These are phyloP conservation scores for Stigmatopora nigra DNA, from an alignment of 2,113 vertebrate species.

Conservation along the genomic window DNA sequence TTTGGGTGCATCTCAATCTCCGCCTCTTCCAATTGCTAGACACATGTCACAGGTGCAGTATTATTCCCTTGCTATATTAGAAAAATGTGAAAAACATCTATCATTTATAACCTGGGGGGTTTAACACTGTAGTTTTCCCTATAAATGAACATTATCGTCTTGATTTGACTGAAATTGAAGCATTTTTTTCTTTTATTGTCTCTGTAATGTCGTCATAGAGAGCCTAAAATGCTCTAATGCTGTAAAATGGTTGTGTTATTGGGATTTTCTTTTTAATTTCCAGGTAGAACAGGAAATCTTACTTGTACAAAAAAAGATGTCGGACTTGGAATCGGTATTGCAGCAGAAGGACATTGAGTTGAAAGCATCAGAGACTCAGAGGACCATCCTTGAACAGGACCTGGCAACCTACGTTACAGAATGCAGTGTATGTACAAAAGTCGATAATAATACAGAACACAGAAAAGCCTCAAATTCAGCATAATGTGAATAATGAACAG, in stretches of 20 bases:
- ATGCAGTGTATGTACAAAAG: conserved; percentile 84
- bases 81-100: not conserved
- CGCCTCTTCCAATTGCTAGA: conserved; percentile 73
- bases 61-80: conserved; percentile 24
- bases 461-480: no score
- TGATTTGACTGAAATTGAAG: not conserved
- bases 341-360: conserved; percentile 98
- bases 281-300: conserved; percentile 99
- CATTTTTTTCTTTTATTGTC: not conserved
- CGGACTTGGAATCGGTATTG: conserved; percentile 96
- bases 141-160: not conserved
- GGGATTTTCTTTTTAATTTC: conserved; percentile 5
- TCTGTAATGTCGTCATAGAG: not conserved
- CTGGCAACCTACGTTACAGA: conserved; percentile 99
- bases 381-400: conserved; percentile 96
- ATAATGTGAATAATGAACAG: no score
- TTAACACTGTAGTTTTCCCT: not conserved
- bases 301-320: conserved; percentile 94
- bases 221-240: not conserved
- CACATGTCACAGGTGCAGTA: conserved; percentile 86
- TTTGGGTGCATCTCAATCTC: conserved; percentile 73
- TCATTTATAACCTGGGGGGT: not conserved
- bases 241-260: not conserved
- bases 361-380: conserved; percentile 97
- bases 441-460: no score